Evolutionary conservation across 2,113 vertebrate genomes (phyloP).

Genomic region (Zapus hudsonius): DNA sequence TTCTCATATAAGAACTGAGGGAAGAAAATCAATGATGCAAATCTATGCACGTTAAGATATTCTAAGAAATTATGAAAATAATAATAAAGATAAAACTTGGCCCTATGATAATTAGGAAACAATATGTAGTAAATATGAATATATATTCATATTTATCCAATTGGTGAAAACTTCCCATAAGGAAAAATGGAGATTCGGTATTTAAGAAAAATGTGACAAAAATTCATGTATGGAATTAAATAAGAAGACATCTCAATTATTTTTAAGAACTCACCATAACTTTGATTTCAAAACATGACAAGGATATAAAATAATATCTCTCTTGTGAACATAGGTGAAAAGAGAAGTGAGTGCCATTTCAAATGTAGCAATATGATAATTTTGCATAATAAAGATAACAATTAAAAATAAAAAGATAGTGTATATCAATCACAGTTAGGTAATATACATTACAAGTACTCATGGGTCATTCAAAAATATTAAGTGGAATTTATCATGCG

Average conservation of each 20-base stretch:
- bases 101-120: not conserved
- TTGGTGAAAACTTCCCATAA: conserved; percentile 32
- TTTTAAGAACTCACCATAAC: not conserved
- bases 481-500: not conserved
- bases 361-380: conserved; percentile 3
- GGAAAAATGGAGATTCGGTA: not conserved
- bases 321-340: not conserved
- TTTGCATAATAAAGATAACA: too few species aligned
- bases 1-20: not conserved
- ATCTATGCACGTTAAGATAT: not conserved
- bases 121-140: not conserved
- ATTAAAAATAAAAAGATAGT: too few species aligned
- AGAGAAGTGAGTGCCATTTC: not conserved
- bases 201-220: conserved; percentile 27
- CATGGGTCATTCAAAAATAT: not conserved
- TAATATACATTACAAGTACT: not conserved
- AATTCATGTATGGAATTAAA: not conserved
- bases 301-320: not conserved
- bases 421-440: conserved; percentile 29
- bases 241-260: not conserved
- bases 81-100: not conserved
- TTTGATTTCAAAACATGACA: conserved; percentile 28
- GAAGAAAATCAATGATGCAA: conserved; percentile 35
- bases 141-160: not conserved
- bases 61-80: conserved; percentile 38